Evolutionary conservation across 2,797 vertebrate species (phyloP).

Genomic region (Lepilemur ruficaudatus): DNA sequence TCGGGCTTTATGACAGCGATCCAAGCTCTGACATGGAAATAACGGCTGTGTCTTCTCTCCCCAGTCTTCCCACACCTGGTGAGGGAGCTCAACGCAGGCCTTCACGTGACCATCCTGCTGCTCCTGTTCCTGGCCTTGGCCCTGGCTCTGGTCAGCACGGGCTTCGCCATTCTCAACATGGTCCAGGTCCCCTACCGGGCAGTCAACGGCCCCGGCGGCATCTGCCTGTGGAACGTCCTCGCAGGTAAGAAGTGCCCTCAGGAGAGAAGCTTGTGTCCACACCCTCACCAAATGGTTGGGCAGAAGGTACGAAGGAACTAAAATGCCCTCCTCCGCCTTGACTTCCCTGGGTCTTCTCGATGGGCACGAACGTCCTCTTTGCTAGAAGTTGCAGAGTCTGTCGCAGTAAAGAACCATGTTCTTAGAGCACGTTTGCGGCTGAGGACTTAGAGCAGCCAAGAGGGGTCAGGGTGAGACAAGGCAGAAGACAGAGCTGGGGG

Average conservation of each 20-base stretch:
- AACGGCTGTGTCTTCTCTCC: constrained; percentile 57
- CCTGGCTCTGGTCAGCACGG: constrained; percentile 93
- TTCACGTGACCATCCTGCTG: constrained; percentile 92
- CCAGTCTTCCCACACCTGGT: constrained; percentile 96
- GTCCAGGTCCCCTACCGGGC: constrained; percentile 95
- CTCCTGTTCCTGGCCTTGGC: constrained; percentile 91
- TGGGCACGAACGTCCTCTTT: neutral
- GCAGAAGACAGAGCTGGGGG: neutral
- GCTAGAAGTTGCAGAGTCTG: neutral
- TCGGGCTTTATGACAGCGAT: neutral
- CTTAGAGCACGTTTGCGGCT: neutral
- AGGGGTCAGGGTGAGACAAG: neutral
- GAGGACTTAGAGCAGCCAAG: neutral
- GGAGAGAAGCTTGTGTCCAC: neutral
- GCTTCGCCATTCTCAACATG: constrained; percentile 95
- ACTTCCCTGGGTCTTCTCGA: neutral
- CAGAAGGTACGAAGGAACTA: neutral
- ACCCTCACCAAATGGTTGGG: neutral
- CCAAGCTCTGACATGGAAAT: neutral
- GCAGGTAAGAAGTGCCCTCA: constrained; percentile 89
- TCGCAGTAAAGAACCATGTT: neutral
- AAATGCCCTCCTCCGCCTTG: neutral
- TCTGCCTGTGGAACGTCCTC: constrained; percentile 95
- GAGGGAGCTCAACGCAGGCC: constrained; percentile 89
- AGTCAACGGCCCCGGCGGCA: constrained; percentile 94